Conservation (phyloP, 2,888 invertebrate species). For the Oscheius sp. region DNA sequence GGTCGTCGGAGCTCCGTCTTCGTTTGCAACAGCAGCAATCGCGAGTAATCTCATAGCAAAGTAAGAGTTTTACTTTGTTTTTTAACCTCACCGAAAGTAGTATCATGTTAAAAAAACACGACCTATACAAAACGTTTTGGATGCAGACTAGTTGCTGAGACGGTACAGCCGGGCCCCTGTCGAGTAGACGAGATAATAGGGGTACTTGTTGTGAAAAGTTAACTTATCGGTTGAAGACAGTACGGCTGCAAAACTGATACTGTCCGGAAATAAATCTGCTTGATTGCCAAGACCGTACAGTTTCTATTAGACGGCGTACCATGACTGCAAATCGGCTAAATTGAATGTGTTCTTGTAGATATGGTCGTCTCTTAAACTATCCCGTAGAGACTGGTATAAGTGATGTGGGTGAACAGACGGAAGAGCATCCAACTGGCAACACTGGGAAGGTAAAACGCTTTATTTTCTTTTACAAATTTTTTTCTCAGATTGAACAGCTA, state of each 20-base stretch:
- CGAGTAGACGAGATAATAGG: no score
- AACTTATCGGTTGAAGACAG: no score
- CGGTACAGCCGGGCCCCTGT: no score
- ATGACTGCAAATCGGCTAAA: neutral
- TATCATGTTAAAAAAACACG: no score
- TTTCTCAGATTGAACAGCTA: conserved; percentile 55
- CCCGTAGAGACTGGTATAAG: conserved; percentile 13
- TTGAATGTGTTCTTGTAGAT: conserved; percentile 23
- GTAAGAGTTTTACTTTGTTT: conserved; percentile 33
- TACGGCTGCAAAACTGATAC: no score
- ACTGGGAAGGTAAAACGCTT: conserved; percentile 12
- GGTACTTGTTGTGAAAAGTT: no score
- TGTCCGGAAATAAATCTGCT: no score
- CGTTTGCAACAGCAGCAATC: conserved; percentile 60
- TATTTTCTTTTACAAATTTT: neutral
- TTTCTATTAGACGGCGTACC: no score
- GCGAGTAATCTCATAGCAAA: conserved; percentile 60
- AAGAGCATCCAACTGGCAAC: conserved; percentile 1
- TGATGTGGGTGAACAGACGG: conserved; percentile 19
- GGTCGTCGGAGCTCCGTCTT: conserved; percentile 63
- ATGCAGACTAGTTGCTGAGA: no score
- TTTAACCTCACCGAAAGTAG: no score
- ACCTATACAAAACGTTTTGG: no score
- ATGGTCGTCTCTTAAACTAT: conserved; percentile 31
- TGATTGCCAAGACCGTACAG: no score